Conservation (phyloP, 35 echinoderm and acorn worm species). For the Apostichopus parvimensis region DNA sequence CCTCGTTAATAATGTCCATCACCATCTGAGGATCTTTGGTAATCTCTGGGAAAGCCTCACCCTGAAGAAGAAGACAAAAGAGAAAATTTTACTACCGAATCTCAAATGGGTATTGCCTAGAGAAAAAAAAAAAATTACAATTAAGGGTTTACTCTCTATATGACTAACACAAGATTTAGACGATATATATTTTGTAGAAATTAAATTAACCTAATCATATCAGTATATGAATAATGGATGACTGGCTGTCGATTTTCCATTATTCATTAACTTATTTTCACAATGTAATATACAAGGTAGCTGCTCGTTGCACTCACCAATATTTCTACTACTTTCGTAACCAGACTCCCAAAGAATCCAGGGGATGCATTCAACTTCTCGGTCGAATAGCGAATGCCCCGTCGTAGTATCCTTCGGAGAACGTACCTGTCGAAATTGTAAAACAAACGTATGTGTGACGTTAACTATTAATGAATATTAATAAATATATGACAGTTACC, state of each 20-base stretch:
- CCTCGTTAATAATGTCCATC: constrained; percentile 92
- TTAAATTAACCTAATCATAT: too few relatives aligned
- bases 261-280: too few relatives aligned
- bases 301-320: constrained; percentile 54
- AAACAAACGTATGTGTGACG: neutral
- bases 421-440: constrained; percentile 68
- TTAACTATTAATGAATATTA: too few relatives aligned
- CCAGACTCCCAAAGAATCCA: constrained; percentile 87
- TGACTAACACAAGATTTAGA: too few relatives aligned
- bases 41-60: constrained; percentile 93
- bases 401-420: constrained; percentile 75
- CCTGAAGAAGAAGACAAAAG: constrained; percentile 45
- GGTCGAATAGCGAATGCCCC: constrained; percentile 82
- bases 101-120: too few relatives aligned
- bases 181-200: too few relatives aligned
- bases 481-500: too few relatives aligned
- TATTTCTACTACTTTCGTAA: constrained; percentile 70
- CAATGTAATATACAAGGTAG: too few relatives aligned
- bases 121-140: too few relatives aligned
- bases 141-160: too few relatives aligned
- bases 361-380: constrained; percentile 85
- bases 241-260: neutral
- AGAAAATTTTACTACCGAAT: too few relatives aligned
- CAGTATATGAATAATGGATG: too few relatives aligned
- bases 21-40: constrained; percentile 90